Evolutionary conservation across 2,888 invertebrate species (phyloP).

Genomic region (Siphlonurus alternatus): DNA sequence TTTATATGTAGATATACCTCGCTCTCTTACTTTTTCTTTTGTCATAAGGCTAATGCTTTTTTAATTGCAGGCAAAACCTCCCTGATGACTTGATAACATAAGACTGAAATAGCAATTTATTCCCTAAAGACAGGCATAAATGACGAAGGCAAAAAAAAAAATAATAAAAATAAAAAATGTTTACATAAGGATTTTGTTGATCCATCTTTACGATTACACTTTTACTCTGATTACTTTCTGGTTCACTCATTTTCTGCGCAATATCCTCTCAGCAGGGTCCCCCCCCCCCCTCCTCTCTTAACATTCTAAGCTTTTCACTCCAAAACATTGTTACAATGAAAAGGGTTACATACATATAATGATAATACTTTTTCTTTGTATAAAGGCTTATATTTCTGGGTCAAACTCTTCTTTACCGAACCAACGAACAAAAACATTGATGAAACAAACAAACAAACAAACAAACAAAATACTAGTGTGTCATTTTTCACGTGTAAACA

Average conservation of each 20-base stretch:
- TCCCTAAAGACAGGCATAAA: not conserved
- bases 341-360: too few species aligned
- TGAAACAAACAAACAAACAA: too few species aligned
- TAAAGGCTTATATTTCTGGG: not conserved
- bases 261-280: too few species aligned
- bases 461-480: too few species aligned
- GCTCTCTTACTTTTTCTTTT: too few species aligned
- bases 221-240: slow-evolving; percentile 1
- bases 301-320: not conserved
- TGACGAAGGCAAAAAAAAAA: not conserved
- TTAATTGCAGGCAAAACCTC: not conserved
- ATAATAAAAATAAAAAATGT: not conserved
- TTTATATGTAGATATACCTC: too few species aligned
- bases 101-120: too few species aligned
- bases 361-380: too few species aligned
- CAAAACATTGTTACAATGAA: too few species aligned
- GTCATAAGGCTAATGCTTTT: slow-evolving; percentile 1
- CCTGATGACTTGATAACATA: not conserved
- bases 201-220: slow-evolving; percentile 3
- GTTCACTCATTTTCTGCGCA: not conserved
- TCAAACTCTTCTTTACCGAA: too few species aligned
- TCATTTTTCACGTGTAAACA: too few species aligned
- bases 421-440: too few species aligned
- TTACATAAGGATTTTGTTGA: not conserved
- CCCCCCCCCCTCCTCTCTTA: not conserved